phyloP scores from a whole-genome alignment of 2,113 vertebrate genomes.

The Garra rufa region DNA sequence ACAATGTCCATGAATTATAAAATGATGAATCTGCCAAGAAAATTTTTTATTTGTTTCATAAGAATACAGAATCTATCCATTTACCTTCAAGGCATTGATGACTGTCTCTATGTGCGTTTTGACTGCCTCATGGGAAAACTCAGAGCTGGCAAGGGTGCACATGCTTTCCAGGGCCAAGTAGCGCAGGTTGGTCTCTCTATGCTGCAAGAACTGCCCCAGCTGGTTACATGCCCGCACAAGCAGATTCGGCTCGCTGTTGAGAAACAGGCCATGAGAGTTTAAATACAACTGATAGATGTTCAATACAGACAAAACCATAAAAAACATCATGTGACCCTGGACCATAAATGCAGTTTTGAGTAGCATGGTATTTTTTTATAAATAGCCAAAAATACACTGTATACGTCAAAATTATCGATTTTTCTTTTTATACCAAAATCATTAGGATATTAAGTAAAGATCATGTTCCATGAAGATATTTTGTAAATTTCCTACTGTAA shows the following conservation, averaged over 20 bases:
- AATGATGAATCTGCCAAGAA: background rate
- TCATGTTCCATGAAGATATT: no score
- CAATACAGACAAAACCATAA: background rate
- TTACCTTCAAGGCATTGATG: constrained; percentile 85
- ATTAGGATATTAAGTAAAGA: no score
- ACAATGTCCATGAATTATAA: background rate
- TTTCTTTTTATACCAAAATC: no score
- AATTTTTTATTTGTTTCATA: background rate
- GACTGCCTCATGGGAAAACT: constrained; percentile 83
- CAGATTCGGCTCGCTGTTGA: constrained; percentile 79
- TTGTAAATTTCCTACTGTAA: no score
- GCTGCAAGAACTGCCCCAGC: constrained; percentile 85
- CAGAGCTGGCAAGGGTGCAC: constrained; percentile 81
- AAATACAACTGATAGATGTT: background rate
- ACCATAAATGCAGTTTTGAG: no score
- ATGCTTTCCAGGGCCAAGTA: constrained; percentile 86
- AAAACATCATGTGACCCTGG: background rate
- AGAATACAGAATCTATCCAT: background rate
- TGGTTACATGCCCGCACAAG: constrained; percentile 84
- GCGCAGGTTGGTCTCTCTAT: constrained; percentile 85
- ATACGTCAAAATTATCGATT: no score
- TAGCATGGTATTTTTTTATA: no score
- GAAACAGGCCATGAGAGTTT: background rate
- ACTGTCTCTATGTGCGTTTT: constrained; percentile 85
- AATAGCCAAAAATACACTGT: background rate